Evolutionary conservation across 2,797 vertebrate species (phyloP).

Genomic region (Sciurus vulgaris): DNA sequence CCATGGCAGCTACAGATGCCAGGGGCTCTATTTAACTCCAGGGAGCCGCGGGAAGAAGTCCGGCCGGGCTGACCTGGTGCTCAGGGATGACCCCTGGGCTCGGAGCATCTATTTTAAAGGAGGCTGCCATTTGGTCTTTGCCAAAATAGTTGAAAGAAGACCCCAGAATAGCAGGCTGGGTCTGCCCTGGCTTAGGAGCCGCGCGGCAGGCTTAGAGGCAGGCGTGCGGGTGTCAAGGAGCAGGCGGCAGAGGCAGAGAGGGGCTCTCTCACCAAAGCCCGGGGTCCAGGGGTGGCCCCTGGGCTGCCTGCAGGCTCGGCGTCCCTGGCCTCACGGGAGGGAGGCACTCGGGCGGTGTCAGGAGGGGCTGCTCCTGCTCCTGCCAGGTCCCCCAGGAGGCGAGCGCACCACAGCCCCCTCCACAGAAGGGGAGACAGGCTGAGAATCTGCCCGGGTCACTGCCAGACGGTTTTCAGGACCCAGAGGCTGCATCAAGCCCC

Average conservation of each 20-base stretch:
- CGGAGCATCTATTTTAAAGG: constrained; percentile 78
- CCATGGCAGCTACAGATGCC: neutral
- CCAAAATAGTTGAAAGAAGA: constrained; percentile 80
- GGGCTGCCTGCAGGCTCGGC: fast-evolving
- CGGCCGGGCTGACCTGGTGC: constrained; percentile 57
- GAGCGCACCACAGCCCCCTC: neutral
- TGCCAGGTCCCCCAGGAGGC: no score
- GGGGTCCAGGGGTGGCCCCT: neutral
- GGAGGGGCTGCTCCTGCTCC: no score
- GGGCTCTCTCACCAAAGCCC: neutral
- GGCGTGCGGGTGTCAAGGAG: neutral
- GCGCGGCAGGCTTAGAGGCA: neutral
- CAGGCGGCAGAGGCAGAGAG: neutral
- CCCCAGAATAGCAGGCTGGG: constrained; percentile 79
- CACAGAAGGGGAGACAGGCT: neutral
- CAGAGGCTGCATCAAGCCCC: fast-evolving
- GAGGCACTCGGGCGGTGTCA: neutral
- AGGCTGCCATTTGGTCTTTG: constrained; percentile 81
- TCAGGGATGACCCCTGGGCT: constrained; percentile 51
- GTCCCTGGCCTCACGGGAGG: fast-evolving
- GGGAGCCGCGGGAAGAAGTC: neutral
- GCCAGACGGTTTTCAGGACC: fast-evolving
- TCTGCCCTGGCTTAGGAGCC: constrained; percentile 70
- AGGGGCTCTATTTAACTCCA: neutral
- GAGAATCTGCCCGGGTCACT: no score